phyloP scores from a whole-genome alignment of 2,113 vertebrate genomes.

The Corythornis madagascariensis region DNA sequence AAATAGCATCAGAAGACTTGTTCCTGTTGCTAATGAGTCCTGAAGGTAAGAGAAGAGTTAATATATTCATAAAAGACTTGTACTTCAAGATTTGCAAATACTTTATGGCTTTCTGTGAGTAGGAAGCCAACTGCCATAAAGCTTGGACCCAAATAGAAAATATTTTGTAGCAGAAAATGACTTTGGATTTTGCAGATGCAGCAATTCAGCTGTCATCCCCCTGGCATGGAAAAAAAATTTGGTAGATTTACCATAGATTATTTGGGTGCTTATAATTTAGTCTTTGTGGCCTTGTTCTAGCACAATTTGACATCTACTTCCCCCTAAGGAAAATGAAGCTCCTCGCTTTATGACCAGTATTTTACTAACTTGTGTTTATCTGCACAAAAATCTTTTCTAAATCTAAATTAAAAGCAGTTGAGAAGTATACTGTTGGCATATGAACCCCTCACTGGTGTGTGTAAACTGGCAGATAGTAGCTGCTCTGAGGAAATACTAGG shows the following conservation, averaged over 20 bases:
- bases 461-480: constrained; percentile 7
- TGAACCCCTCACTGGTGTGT: neutral
- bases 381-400: neutral
- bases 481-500: neutral
- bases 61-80: constrained; percentile 42
- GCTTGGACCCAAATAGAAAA: constrained; percentile 2
- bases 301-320: constrained; percentile 8
- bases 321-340: neutral
- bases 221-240: neutral
- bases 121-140: constrained; percentile 20
- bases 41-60: constrained; percentile 48
- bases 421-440: neutral
- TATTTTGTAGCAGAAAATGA: constrained; percentile 23
- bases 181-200: constrained; percentile 28
- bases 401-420: neutral
- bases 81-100: constrained; percentile 52
- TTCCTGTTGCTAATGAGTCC: constrained; percentile 53
- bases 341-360: neutral
- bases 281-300: constrained; percentile 6
- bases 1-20: constrained; percentile 53
- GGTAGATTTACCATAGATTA: neutral
- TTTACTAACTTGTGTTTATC: constrained; percentile 16
- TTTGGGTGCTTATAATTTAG: constrained; percentile 1
- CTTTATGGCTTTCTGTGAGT: constrained; percentile 45
- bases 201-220: constrained; percentile 4